These are phyloP conservation scores for Pangasius djambal DNA, from an alignment of 2,797 vertebrate genomes.

Conservation along the genomic window DNA sequence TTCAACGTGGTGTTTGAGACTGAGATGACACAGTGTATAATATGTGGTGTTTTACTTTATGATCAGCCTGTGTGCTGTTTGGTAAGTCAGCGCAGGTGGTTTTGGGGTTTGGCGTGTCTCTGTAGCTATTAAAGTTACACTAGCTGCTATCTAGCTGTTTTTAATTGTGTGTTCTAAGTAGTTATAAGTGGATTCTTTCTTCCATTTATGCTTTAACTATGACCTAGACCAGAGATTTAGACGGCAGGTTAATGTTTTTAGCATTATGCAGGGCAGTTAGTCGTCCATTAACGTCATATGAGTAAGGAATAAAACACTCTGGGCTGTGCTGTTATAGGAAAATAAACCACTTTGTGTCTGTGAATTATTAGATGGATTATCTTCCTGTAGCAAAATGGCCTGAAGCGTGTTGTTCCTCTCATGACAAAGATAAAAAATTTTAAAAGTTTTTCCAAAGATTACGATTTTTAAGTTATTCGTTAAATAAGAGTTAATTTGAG, in stretches of 20 bases:
- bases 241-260: background rate
- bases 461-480: background rate
- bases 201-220: background rate
- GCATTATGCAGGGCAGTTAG: background rate
- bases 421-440: background rate
- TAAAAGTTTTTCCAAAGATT: background rate
- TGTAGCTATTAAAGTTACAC: background rate
- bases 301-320: background rate
- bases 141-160: background rate
- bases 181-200: background rate
- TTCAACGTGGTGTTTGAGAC: conserved; percentile 41
- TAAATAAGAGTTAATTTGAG: background rate
- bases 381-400: background rate
- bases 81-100: conserved; percentile 38
- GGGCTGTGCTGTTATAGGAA: background rate
- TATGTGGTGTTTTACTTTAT: background rate
- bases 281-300: background rate
- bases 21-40: conserved; percentile 9
- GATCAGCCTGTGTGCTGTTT: conserved; percentile 20
- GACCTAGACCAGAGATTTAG: background rate
- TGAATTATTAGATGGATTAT: background rate
- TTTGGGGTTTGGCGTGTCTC: background rate
- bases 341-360: background rate
- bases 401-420: background rate
- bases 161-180: background rate